Evolutionary conservation across 2,797 vertebrate species (phyloP), one percentile per base, ranked within the genome.

Genomic region (Artibeus lituratus): DNA sequence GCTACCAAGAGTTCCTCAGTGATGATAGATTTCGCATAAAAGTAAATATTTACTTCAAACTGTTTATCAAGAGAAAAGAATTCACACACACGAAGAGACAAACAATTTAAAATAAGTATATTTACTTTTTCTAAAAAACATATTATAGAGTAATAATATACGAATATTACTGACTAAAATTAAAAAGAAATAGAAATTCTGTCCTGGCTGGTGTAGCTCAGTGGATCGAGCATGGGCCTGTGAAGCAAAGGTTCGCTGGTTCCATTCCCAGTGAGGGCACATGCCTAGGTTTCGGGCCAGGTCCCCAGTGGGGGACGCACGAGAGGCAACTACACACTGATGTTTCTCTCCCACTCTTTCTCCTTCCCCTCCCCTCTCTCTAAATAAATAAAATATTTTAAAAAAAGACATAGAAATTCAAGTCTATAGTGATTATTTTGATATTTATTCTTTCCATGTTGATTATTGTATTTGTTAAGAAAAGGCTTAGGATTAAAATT

Each of bases 31-130:
- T 21, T 35, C 89, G 82, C 14, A 80, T 78, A 55, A 81, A 93
- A 86, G 32, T 78, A 95, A 92, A 69, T 11, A 94, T 57, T 72
- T 35, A 87, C 87, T 81, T 1, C 78, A 80, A 96, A 59, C 15
- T 69, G 9, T 67, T 83, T 32, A 85, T 47, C 14, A 47, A 59
- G 62, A 6, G 15, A 29, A 24, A 69, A 51, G n/a, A 21, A 78
- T 22, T 62, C 14, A 42, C 3, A 65, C 0, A 88, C 5, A 42
- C 4, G 57, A 14, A 51, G 3, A 51, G 12, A 83, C 15, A 80
- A 1, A 29, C 37, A 70, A 72, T 69, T 84, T 59, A 35, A 3
- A 12, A 55, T 74, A 15, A 3, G 2, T 49, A 81, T 32, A 51
- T 67, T 70, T 77, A 47, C 8, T 62, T 76, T 81, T 82, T 86